These are phyloP conservation scores for Brachyptera risi DNA, from an alignment of 2,888 invertebrate species.

Conservation along the genomic window DNA sequence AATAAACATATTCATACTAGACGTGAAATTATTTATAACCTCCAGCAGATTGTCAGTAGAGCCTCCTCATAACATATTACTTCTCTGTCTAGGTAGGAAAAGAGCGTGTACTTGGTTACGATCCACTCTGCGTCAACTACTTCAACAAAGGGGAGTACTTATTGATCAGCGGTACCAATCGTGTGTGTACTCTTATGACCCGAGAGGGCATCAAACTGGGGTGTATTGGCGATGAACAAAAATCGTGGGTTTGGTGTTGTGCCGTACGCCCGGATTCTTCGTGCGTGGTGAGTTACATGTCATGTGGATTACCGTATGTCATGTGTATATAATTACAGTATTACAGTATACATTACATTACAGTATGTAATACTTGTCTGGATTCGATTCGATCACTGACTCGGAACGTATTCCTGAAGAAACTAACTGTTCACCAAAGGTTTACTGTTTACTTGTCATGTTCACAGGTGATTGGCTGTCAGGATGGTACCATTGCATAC, in stretches of 20 bases:
- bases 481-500: slow-evolving; percentile 92
- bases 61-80: too few species aligned
- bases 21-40: too few species aligned
- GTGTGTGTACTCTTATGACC: slow-evolving; percentile 70
- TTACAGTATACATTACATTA: too few species aligned
- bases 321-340: too few species aligned
- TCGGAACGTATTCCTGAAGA: too few species aligned
- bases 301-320: too few species aligned
- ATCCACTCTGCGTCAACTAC: slow-evolving; percentile 71
- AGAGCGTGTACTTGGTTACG: slow-evolving; percentile 58
- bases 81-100: slow-evolving; percentile 48
- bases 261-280: slow-evolving; percentile 73
- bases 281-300: slow-evolving; percentile 58
- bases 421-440: too few species aligned
- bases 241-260: slow-evolving; percentile 84
- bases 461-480: slow-evolving; percentile 75
- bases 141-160: slow-evolving; percentile 79
- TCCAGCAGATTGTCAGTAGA: too few species aligned
- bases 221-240: slow-evolving; percentile 65
- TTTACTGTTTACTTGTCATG: slow-evolving; percentile 6
- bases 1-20: too few species aligned
- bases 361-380: too few species aligned
- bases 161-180: slow-evolving; percentile 74
- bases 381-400: too few species aligned
- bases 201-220: slow-evolving; percentile 77